phyloP scores from a whole-genome alignment of 2,113 vertebrate species.

The Colossoma macropomum region DNA sequence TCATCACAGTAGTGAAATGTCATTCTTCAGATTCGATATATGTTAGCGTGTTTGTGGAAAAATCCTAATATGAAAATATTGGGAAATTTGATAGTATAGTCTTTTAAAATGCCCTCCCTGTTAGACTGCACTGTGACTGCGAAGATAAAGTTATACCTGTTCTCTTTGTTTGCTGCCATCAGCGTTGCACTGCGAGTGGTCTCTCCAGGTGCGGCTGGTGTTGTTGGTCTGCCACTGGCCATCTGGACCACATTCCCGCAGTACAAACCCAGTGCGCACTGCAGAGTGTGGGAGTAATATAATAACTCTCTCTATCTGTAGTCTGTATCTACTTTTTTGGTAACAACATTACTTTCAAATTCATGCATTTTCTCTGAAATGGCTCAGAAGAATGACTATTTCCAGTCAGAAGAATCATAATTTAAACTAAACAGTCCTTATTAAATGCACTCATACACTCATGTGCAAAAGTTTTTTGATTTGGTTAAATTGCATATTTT shows the following conservation, averaged over 20 bases:
- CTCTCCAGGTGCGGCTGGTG: constrained; percentile 74
- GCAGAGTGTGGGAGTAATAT: background rate
- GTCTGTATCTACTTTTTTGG: background rate
- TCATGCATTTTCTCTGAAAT: no score
- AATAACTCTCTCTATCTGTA: background rate
- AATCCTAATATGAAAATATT: background rate
- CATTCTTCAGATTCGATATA: background rate
- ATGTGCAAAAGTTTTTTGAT: no score
- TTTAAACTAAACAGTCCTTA: no score
- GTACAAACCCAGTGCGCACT: constrained; percentile 78
- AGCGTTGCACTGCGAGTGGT: constrained; percentile 79
- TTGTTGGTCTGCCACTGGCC: constrained; percentile 77
- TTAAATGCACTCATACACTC: no score
- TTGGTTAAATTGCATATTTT: no score
- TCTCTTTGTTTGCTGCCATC: constrained; percentile 44
- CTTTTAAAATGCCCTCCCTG: background rate
- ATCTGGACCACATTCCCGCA: constrained; percentile 76
- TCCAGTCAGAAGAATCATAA: no score
- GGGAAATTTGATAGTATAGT: background rate
- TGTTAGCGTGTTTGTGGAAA: no score
- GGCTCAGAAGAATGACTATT: no score
- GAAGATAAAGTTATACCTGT: constrained; percentile 48
- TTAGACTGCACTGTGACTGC: background rate
- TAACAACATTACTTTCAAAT: background rate
- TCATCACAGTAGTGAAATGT: background rate